Conservation (phyloP, 2,113 vertebrate species). For the Microcebus murinus region DNA sequence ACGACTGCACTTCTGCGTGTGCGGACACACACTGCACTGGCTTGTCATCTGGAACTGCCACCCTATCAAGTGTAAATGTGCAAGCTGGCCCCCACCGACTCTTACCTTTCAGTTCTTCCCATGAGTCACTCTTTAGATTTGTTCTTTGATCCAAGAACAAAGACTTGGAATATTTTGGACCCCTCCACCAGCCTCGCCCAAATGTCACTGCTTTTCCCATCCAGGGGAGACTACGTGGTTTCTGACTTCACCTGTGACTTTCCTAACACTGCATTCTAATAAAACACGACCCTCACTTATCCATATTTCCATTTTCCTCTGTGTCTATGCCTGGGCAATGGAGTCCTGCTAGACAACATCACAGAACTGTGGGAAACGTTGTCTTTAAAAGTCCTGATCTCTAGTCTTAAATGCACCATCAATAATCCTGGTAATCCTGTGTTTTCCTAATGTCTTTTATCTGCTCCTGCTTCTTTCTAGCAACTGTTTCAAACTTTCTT, state of each 20-base stretch:
- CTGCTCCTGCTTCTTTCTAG: neutral
- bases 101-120: neutral
- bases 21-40: neutral
- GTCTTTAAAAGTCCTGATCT: neutral
- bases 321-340: neutral
- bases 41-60: neutral
- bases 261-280: neutral
- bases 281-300: neutral
- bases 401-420: neutral
- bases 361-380: neutral
- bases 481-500: neutral
- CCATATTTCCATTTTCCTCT: neutral
- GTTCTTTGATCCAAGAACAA: neutral
- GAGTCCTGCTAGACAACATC: neutral
- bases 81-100: neutral
- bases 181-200: neutral
- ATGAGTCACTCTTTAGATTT: neutral
- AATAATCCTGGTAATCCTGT: neutral
- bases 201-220: neutral
- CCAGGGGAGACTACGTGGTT: neutral
- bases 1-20: neutral
- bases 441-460: neutral
- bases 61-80: neutral
- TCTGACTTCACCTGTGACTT: neutral
- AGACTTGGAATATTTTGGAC: neutral